Base-by-base conservation (phyloP, 2,888 invertebrate genomes). In the Anaspis maculata region DNA sequence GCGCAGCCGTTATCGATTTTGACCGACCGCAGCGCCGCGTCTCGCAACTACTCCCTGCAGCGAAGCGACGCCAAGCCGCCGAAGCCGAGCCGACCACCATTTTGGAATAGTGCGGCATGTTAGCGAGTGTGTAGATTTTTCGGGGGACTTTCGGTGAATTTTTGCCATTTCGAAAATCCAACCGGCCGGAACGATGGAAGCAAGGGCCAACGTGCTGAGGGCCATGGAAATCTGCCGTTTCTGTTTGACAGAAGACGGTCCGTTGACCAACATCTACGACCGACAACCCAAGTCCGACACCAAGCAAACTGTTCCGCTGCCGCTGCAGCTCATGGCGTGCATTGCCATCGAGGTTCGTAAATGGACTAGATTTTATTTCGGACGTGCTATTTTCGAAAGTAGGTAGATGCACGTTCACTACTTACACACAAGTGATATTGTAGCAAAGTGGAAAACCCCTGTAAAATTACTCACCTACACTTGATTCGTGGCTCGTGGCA, bases 261-360 rank as follows among this genome's bases (percentile, higher is more conserved):
- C 76, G 34, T 64, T 85, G 41, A 70, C 69, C 44, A 79, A 73
- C 62, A 77, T 86, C 56, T 83, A 79, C 61, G 74, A 77, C 48
- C 72, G 70, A 51, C 70, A 72, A 54, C 56, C 63, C 69, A 33
- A 65, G 45, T 64, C 69, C 44, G 59, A 64, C 41, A 66, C 68
- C 51, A 79, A 76, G 61, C 73, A 74, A 52, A 66, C 72, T 38
- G 74, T 79, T 48, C 32, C 80, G 47, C 69, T 85, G 49, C 71
- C 79, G 33, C 62, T 84, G 49, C 84, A 85, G 69, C 79, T 85
- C 53, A 77, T 85, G 76, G 79, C 83, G 31, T 80, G 81, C 58
- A 72, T 81, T 44, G 75, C 82, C 37, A 76, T 85, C 48, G 85
- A 86, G 81, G 85, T 85, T 58, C 42, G 58, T 59, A 51, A 46